These are phyloP conservation scores for Meloidogyne chitwoodi DNA, from an alignment of 1,140 invertebrate species.

Conservation along the genomic window DNA sequence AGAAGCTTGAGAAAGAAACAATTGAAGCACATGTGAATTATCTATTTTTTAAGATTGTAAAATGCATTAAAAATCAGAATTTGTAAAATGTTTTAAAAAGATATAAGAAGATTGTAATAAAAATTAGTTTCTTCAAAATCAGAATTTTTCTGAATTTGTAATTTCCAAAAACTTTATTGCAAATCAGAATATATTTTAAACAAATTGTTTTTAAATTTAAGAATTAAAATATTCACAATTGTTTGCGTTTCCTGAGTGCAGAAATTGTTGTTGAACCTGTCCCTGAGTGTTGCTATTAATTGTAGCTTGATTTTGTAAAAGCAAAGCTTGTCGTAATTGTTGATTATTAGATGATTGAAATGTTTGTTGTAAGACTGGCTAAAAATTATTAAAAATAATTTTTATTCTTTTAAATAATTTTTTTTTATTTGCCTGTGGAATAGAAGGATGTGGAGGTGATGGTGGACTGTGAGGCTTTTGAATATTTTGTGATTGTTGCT, in stretches of 20 bases:
- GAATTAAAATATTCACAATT: slow-evolving; percentile 4
- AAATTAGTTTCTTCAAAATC: neutral
- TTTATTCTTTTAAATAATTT: slow-evolving; percentile 18
- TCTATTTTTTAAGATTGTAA: slow-evolving; percentile 5
- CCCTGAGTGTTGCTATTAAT: neutral
- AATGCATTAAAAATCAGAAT: neutral
- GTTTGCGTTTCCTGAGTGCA: neutral
- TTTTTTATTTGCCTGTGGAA: neutral
- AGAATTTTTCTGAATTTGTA: neutral
- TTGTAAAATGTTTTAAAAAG: neutral
- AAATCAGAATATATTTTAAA: neutral
- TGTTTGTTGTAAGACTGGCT: neutral
- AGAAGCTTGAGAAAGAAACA: slow-evolving; percentile 8
- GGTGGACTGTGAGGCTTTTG: slow-evolving; percentile 23
- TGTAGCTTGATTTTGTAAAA: neutral
- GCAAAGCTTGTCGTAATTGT: neutral
- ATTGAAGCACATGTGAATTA: slow-evolving; percentile 14
- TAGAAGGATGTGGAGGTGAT: slow-evolving; percentile 23
- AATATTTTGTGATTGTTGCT: neutral
- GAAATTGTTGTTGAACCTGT: neutral
- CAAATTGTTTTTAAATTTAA: neutral
- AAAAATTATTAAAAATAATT: neutral
- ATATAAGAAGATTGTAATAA: neutral
- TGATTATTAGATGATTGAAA: neutral
- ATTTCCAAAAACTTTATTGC: neutral